Percentiles rank a stretch among this genome's conserved stretches.
Conservation (phyloP, 2,797 vertebrate species). For the Chelonia mydas region DNA sequence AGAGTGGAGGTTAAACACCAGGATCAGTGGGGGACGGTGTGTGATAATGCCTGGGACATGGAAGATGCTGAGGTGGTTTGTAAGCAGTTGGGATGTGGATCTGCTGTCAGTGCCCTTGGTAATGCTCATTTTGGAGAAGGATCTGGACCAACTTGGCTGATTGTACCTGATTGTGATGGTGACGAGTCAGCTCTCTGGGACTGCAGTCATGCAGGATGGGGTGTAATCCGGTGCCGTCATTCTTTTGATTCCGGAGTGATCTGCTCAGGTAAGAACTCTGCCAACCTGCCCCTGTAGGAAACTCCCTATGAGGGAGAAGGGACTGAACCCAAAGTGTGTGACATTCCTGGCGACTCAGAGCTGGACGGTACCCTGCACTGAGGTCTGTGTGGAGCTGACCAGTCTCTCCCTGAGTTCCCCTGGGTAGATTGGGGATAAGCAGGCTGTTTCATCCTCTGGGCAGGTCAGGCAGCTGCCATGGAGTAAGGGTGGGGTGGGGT, state of each 20-base stretch:
- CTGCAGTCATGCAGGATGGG: slow-evolving; percentile 72
- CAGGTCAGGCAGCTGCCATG: neutral
- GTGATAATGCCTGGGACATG: slow-evolving; percentile 78
- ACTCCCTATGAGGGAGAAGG: rapidly evolving
- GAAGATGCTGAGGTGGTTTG: slow-evolving; percentile 77
- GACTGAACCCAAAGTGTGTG: neutral
- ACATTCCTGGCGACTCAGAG: neutral
- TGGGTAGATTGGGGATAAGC: neutral
- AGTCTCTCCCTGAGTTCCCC: neutral
- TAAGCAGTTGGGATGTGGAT: slow-evolving; percentile 77
- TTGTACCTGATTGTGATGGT: slow-evolving; percentile 69
- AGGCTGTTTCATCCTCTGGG: neutral
- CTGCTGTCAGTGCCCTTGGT: slow-evolving; percentile 29
- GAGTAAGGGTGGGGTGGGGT: neutral
- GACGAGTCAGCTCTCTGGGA: slow-evolving; percentile 75
- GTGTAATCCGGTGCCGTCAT: slow-evolving; percentile 70
- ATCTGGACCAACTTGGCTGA: slow-evolving; percentile 75
- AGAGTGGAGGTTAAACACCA: too few relatives aligned
- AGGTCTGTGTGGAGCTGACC: neutral
- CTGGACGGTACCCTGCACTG: neutral
- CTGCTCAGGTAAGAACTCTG: slow-evolving; percentile 76
- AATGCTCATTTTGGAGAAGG: slow-evolving; percentile 72
- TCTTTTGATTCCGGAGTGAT: slow-evolving; percentile 67
- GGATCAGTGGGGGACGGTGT: slow-evolving; percentile 70
- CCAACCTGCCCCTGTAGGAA: neutral